Evolutionary conservation across 2,113 vertebrate species (phyloP).

Genomic region (Prunella himalayana): DNA sequence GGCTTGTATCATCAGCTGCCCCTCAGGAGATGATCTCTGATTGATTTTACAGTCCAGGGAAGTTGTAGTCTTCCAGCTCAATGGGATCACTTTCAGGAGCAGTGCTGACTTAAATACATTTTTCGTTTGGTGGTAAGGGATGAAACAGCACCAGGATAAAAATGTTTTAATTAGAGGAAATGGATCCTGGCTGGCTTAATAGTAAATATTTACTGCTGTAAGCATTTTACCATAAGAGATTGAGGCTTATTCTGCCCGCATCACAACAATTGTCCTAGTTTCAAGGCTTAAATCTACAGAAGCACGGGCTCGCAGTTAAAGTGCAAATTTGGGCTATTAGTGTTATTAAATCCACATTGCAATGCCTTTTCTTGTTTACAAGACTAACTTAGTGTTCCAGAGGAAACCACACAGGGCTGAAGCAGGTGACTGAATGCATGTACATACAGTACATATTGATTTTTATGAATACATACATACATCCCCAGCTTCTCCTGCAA

Average conservation of each 20-base stretch:
- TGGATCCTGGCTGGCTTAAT: neutral
- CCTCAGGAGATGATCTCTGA: neutral
- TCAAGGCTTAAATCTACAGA: neutral
- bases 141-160: neutral
- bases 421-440: neutral
- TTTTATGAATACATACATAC: accelerated
- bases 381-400: neutral
- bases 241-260: neutral
- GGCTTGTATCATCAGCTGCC: neutral
- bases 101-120: neutral
- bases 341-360: neutral
- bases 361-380: neutral
- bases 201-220: constrained; percentile 14
- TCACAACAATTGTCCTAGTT: neutral
- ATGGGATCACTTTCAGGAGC: neutral
- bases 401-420: neutral
- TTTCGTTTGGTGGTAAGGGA: neutral
- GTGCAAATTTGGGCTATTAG: neutral
- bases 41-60: neutral
- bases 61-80: neutral
- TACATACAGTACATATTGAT: too few relatives aligned
- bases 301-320: neutral
- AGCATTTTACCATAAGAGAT: neutral
- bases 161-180: constrained; percentile 36
- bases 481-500: neutral